Evolutionary conservation across 2,888 invertebrate genomes (phyloP), one percentile per base, ranked within the genome.

Genomic region (Neoascia interrupta): DNA sequence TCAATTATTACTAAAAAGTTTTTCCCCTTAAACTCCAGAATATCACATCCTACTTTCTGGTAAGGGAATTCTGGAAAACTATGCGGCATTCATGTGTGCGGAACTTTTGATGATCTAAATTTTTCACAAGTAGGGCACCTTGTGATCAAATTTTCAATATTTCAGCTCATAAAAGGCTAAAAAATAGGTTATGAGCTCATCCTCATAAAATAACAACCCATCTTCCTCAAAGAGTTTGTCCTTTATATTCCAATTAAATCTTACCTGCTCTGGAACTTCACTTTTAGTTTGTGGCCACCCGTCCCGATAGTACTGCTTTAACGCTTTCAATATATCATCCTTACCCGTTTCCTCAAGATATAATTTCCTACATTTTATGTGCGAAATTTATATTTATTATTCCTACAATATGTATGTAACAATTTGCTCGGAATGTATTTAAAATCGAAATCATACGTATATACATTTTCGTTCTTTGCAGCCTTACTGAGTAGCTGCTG

Each of bases 381-480:
- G 72, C 61, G 21, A 43, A 37, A 58, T 43, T 56, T 23, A 45
- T 54, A 45, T 70, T 34, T n/a, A n/a, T n/a, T n/a, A n/a, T n/a
- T n/a, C n/a, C n/a, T n/a, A 39, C 61, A 3, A 61, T 31, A 15
- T 61, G 61, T 2, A 49, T 5, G 1, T 49, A 3, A n/a, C n/a
- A n/a, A n/a, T 31, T 49, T 39, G 5, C 49, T 49, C 10, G 61
- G 49, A 5, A 61, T 11, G 19, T 37, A 47, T 8, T 11, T 5
- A 4, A 47, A n/a, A 10, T 61, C 18, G 2, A 61, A 18, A 11
- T 61, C 8, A n/a, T 83, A 84, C 56, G 76, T 84, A 84, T 60
- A 53, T 76, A 82, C n/a, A 84, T 34, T 56, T 75, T 81, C 60
- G 83, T 56, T 66, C 83, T 73, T 75, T 84, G 84, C 10, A 84